phyloP scores from a whole-genome alignment of 2,888 invertebrate species.

The Villa cingulata region DNA sequence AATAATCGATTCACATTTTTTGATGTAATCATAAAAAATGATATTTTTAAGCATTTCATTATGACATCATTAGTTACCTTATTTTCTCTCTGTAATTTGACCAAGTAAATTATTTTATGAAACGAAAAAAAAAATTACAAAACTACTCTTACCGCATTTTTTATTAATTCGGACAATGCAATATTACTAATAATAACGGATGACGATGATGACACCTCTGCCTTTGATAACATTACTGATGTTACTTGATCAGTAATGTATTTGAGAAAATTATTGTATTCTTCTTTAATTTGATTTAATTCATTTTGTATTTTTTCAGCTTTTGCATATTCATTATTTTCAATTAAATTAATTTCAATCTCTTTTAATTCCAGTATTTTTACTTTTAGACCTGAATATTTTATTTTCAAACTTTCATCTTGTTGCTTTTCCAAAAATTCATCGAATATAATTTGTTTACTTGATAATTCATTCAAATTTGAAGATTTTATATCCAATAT shows the following conservation, averaged over 20 bases:
- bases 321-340: constrained; percentile 41
- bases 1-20: constrained; percentile 38
- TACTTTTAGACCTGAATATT: constrained; percentile 45
- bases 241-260: constrained; percentile 22
- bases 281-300: constrained; percentile 30
- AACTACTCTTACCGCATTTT: constrained; percentile 15
- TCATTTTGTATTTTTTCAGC: constrained; percentile 44
- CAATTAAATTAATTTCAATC: constrained; percentile 43
- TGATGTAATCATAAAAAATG: constrained; percentile 40
- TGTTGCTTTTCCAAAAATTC: constrained; percentile 37
- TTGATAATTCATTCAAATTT: constrained; percentile 32
- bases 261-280: constrained; percentile 26
- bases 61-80: constrained; percentile 36
- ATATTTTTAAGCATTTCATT: constrained; percentile 43
- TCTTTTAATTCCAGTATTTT: constrained; percentile 44
- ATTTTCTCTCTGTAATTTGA: no score
- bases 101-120: no score
- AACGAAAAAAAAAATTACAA: background rate
- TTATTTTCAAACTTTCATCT: constrained; percentile 31
- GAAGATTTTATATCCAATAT: constrained; percentile 41
- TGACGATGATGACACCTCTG: no score
- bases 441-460: constrained; percentile 28
- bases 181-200: no score
- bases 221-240: no score
- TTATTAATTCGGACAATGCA: background rate